Evolutionary conservation across 2,797 vertebrate species (phyloP), one percentile per base, ranked within the genome.

Genomic region (Pangasius larnaudii): DNA sequence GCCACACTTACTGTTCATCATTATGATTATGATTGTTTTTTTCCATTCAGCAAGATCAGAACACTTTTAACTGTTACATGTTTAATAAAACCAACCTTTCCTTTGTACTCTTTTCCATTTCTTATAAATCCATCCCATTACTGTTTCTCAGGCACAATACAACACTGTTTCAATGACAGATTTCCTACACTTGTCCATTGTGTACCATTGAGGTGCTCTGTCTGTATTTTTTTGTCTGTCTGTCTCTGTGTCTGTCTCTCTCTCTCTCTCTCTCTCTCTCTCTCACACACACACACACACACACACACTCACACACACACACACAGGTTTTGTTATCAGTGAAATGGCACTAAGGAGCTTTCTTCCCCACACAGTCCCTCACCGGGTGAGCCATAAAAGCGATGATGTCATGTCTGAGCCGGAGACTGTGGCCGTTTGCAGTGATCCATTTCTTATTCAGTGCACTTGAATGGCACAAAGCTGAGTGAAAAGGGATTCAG

Each of bases 391-490:
- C 91, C 91, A 90, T 94, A 92, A 92, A 93, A 90, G 89, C 91
- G 92, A 91, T 95, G 95, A 96, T 95, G 94, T 96, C 94, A 96
- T 94, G 94, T 95, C 94, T 96, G 92, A 92, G 93, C 93, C 92
- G 90, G 93, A 93, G 93, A 90, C 92, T 91, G 91, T 91, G 91
- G 90, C 91, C 91, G 89, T 94, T 90, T 78, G 90, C 93, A 87
- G 78, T 90, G 89, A 94, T 95, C 93, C 92, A 92, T 94, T 94
- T 94, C 93, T 92, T 90, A 92, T 92, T 92, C 93, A 93, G 91
- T 91, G 91, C 91, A 91, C 89, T 88, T 88, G 56, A 89, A 85
- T 92, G 92, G 90, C 88, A 88, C 90, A 92, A 91, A 92, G 79
- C 74, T 61, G 88, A 88, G 81, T 89, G 89, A 90, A 91, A 87